phyloP scores from a whole-genome alignment of 2,797 vertebrate genomes.

The Leptodactylus fallax region DNA sequence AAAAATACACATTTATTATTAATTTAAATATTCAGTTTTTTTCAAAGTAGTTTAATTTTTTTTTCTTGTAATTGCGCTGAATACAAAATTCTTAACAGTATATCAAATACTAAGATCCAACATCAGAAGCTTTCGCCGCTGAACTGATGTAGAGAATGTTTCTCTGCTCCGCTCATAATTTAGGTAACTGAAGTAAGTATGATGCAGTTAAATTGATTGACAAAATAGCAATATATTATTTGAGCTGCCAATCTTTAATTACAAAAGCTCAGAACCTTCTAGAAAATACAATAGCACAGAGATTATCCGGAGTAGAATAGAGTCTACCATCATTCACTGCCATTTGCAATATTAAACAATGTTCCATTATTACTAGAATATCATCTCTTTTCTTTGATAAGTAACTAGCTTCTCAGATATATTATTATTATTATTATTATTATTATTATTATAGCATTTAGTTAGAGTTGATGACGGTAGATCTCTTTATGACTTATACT shows the following conservation, averaged over 20 bases:
- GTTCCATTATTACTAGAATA: background rate
- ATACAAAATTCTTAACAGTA: background rate
- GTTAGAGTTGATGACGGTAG: background rate
- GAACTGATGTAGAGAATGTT: background rate
- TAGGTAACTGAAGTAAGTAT: background rate
- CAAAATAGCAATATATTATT: conserved; percentile 34
- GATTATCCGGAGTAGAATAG: conserved; percentile 7
- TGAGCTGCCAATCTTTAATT: conserved; percentile 44
- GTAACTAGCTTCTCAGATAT: background rate
- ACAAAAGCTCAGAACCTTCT: conserved; percentile 16
- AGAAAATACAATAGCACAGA: conserved; percentile 28
- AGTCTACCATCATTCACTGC: conserved; percentile 20
- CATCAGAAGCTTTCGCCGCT: background rate
- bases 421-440: background rate
- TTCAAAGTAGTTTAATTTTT: background rate
- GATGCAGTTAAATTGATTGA: conserved; percentile 29
- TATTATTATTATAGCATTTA: background rate
- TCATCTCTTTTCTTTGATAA: background rate
- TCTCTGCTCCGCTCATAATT: background rate
- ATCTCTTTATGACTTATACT: background rate
- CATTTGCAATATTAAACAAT: conserved; percentile 5
- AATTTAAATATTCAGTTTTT: background rate
- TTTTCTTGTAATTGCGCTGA: background rate
- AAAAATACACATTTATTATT: background rate
- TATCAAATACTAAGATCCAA: background rate